A percentile compares a stretch with the other conserved stretches of the same genome.
Conservation (phyloP, 2,888 invertebrate species). For the Trisateles emortualis region DNA sequence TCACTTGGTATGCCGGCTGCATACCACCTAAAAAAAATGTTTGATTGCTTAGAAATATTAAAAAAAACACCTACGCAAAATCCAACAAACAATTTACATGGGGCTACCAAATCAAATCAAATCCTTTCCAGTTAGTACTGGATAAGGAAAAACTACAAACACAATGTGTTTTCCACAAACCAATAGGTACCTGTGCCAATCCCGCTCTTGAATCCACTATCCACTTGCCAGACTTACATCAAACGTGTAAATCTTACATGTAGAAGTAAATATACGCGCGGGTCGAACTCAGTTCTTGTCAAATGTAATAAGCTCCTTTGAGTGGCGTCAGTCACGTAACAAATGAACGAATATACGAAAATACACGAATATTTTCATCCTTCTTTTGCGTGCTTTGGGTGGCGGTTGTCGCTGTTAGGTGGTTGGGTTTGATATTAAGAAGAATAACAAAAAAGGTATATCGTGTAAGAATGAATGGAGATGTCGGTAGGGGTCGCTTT, state of each 20-base stretch:
- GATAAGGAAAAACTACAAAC: neutral
- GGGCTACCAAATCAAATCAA: neutral
- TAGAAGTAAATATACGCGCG: conserved; percentile 47
- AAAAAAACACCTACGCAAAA: neutral
- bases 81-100: neutral
- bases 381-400: conserved; percentile 42
- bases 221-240: conserved; percentile 34
- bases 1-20: too few species aligned
- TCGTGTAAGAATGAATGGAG: too few species aligned
- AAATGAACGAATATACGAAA: conserved; percentile 59
- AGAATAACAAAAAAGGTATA: neutral
- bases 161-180: neutral
- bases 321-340: conserved; percentile 66
- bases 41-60: too few species aligned
- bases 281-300: conserved; percentile 53
- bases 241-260: conserved; percentile 42
- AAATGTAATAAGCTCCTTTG: conserved; percentile 67
- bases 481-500: too few species aligned
- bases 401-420: conserved; percentile 16
- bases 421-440: conserved; percentile 11
- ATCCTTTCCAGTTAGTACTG: neutral
- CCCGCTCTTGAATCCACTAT: conserved; percentile 29
- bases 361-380: conserved; percentile 52
- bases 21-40: too few species aligned
- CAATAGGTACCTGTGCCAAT: conserved; percentile 19